Base-by-base conservation (phyloP, 2,113 vertebrate species). In the Apodemus speciosus region DNA sequence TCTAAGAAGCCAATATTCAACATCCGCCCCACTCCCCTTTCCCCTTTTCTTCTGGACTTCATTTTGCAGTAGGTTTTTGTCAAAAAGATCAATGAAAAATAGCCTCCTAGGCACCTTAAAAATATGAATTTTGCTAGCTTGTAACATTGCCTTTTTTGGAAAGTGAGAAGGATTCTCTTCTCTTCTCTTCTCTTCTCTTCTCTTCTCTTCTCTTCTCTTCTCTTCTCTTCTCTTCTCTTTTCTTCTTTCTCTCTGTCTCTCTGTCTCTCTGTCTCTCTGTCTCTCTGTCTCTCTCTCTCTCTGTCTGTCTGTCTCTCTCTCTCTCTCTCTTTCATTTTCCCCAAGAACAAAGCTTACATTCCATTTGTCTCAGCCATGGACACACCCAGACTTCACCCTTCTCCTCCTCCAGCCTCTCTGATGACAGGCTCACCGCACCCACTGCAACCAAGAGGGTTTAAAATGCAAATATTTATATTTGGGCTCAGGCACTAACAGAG, bases 381-480 rank as follows among this genome's bases (percentile, higher is more conserved):
- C 32, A 13, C 81, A 71, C 85, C 89, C 2, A 4, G 71, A 80
- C 38, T 35, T 71, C 38, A 30, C 11, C 32, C 11, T 21, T 30
- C 51, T 8, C 4, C 66, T 35, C 30, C 32, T 56, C 64, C 0
- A 11, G n/a, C 62, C 58, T 64, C 40, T 51, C 53, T 51, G 60
- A 62, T 20, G 38, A 88, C 40, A 83, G 90, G 95, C 95, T 97
- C 91, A 97, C 83, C 81, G 85, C 92, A 97, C 83, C 60, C 88
- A 40, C 93, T 95, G 96, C 77, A 94, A 89, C 58, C 53, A 92
- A 94, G 84, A 93, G 89, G 62, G 85, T 93, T 96, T 88, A 93
- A 95, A 96, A 96, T 94, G 93, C 95, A 95, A 96, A 97, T 94
- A 96, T 97, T 95, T 97, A 95, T 95, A 96, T 86, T 96, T 93